Conservation (phyloP, 2,797 vertebrate genomes). For the Rhincodon typus region DNA sequence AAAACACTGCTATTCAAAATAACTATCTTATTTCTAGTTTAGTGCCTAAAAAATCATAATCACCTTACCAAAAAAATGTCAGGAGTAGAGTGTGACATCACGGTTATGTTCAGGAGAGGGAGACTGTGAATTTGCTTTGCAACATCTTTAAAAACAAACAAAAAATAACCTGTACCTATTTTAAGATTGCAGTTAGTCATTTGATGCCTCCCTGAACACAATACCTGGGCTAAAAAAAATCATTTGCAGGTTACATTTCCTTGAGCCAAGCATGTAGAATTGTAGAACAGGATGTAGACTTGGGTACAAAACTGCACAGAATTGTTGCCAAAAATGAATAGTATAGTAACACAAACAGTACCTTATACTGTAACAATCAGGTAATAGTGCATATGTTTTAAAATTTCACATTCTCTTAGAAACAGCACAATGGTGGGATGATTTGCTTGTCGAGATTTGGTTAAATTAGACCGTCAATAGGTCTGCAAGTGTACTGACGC, state of each 20-base stretch:
- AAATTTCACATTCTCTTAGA: background rate
- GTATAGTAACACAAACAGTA: no score
- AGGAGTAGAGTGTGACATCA: background rate
- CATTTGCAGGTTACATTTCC: no score
- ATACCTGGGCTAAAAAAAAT: no score
- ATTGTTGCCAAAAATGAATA: no score
- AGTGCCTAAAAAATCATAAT: background rate
- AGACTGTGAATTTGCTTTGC: background rate
- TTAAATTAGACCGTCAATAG: background rate
- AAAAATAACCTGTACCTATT: background rate
- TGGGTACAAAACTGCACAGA: no score
- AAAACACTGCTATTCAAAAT: background rate
- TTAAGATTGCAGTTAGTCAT: background rate
- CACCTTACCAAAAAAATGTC: background rate
- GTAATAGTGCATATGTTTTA: no score
- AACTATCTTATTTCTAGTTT: background rate
- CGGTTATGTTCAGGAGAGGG: background rate
- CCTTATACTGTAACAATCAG: no score
- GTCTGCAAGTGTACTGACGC: background rate
- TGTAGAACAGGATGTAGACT: no score
- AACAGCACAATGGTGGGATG: background rate
- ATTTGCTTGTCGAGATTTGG: background rate
- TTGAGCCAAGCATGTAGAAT: no score
- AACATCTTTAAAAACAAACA: background rate
- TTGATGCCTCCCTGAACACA: background rate